These are phyloP conservation scores for Tachina lurida DNA, from an alignment of 2,888 invertebrate genomes.

Conservation along the genomic window DNA sequence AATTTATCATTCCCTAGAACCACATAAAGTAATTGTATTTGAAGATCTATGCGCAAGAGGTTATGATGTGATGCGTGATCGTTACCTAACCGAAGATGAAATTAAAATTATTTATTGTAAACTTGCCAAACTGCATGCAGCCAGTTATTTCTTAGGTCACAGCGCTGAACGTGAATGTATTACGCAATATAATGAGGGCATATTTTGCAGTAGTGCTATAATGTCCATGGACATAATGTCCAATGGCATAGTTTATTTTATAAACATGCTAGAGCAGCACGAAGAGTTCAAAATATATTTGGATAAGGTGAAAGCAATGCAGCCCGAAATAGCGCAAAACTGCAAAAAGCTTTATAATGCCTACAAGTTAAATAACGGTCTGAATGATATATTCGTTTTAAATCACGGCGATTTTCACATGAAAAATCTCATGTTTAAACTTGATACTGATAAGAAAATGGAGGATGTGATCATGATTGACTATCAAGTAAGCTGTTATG, in stretches of 20 bases:
- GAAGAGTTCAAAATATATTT: constrained; percentile 69
- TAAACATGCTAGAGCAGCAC: constrained; percentile 63
- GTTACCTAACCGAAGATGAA: constrained; percentile 69
- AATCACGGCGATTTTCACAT: constrained; percentile 79
- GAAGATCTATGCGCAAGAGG: constrained; percentile 66
- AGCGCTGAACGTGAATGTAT: constrained; percentile 36
- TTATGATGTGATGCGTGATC: constrained; percentile 67
- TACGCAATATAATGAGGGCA: constrained; percentile 41
- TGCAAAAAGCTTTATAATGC: constrained; percentile 60
- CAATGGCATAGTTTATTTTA: constrained; percentile 70
- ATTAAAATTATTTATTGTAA: constrained; percentile 70
- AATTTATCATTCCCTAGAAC: constrained; percentile 66
- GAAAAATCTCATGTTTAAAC: constrained; percentile 78
- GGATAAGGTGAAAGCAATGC: constrained; percentile 72
- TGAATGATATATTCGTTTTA: constrained; percentile 73
- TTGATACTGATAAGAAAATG: constrained; percentile 9
- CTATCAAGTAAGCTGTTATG: constrained; percentile 75
- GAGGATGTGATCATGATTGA: constrained; percentile 73
- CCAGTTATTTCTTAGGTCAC: constrained; percentile 68
- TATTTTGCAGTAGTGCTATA: constrained; percentile 24
- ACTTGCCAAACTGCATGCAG: constrained; percentile 76
- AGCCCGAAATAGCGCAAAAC: constrained; percentile 48
- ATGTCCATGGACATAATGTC: constrained; percentile 63
- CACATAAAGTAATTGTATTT: constrained; percentile 72
- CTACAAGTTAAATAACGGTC: constrained; percentile 7